These are phyloP conservation scores for Gastracanthus pulcherrimus DNA, from an alignment of 2,888 invertebrate species.

Conservation along the genomic window DNA sequence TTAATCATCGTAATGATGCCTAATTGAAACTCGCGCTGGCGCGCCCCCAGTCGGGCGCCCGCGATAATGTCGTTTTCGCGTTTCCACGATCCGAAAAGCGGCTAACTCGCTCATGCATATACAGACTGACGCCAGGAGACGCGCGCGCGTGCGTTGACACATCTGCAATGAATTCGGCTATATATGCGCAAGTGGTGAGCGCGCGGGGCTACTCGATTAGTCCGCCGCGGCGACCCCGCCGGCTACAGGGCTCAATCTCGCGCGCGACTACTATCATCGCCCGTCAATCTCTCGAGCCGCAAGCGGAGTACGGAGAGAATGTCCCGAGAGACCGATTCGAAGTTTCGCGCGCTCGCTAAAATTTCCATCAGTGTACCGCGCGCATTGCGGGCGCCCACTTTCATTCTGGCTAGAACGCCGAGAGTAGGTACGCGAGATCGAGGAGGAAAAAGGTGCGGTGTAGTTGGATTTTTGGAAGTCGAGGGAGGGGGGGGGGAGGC, in stretches of 20 bases:
- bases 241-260: constrained; percentile 6
- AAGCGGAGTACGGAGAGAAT: background rate
- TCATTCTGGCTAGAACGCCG: too few relatives aligned
- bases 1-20: background rate
- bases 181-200: too few relatives aligned
- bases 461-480: too few relatives aligned
- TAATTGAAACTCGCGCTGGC: background rate
- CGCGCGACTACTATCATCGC: constrained; percentile 24
- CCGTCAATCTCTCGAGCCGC: constrained; percentile 20
- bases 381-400: background rate
- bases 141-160: background rate
- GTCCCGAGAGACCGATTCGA: background rate
- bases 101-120: background rate
- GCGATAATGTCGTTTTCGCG: background rate
- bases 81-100: background rate
- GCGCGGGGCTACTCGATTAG: background rate
- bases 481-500: too few relatives aligned
- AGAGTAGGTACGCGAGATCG: background rate
- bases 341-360: constrained; percentile 18
- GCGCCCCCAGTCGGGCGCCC: background rate
- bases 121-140: too few relatives aligned
- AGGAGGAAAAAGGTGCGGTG: background rate
- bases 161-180: background rate
- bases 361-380: constrained; percentile 7
- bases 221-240: background rate